Evolutionary conservation across 2,113 vertebrate species (phyloP).

Genomic region (Condylura cristata): DNA sequence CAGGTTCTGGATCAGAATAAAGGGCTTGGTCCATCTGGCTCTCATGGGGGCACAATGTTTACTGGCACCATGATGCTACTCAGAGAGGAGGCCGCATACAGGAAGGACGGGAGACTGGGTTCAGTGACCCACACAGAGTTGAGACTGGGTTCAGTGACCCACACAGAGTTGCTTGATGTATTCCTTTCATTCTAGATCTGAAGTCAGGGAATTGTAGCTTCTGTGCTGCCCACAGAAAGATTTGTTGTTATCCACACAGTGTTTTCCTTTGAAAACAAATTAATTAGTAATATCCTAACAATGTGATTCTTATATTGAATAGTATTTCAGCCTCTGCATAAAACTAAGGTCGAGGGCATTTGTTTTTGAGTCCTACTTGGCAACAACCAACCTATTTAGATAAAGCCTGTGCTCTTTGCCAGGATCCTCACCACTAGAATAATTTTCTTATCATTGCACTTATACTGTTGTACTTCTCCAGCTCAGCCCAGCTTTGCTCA

Average conservation of each 20-base stretch:
- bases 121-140: rapidly evolving
- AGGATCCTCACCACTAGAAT: not conserved
- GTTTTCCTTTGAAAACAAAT: not conserved
- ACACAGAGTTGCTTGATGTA: not conserved
- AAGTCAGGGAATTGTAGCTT: not conserved
- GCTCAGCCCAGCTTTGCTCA: not conserved
- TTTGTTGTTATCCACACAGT: not conserved
- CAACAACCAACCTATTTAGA: not conserved
- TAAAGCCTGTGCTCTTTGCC: not conserved
- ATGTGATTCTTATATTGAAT: not conserved
- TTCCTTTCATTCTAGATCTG: not conserved
- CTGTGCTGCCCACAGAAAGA: not conserved
- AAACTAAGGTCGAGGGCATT: not conserved
- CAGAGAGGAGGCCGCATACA: too few relatives aligned
- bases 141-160: not conserved
- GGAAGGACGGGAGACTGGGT: not conserved
- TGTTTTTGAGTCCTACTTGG: not conserved
- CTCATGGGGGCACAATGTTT: not conserved
- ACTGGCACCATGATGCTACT: not conserved
- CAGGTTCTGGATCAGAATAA: not conserved
- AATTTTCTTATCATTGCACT: not conserved
- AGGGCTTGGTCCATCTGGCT: not conserved
- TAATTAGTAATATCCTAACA: not conserved
- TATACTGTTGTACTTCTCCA: not conserved
- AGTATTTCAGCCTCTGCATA: not conserved